phyloP scores from a whole-genome alignment of 2,113 vertebrate genomes.

The Notothenia coriiceps region DNA sequence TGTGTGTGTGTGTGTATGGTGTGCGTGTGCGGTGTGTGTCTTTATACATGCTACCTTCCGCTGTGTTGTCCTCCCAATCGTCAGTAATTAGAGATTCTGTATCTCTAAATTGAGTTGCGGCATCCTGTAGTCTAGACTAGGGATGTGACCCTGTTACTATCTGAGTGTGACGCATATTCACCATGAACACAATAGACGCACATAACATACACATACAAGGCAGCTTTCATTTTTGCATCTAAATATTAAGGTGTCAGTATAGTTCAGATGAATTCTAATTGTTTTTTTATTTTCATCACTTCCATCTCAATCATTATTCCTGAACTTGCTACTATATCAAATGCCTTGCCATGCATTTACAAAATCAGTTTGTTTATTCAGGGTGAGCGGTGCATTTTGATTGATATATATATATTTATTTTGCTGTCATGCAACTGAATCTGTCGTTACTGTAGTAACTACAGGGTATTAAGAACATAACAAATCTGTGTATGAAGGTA shows the following conservation, averaged over 20 bases:
- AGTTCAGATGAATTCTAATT: no score
- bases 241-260: no score
- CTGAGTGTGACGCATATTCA: not conserved
- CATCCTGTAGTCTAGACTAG: slow-evolving; percentile 13
- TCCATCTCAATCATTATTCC: not conserved
- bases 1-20: not conserved
- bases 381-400: not conserved
- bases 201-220: not conserved
- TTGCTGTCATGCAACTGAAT: not conserved
- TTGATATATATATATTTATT: not conserved
- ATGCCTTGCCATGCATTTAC: no score
- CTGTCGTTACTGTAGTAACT: not conserved
- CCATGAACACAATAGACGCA: not conserved
- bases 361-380: not conserved
- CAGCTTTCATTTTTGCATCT: not conserved
- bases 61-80: slow-evolving; percentile 11
- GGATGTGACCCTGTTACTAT: not conserved
- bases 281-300: no score
- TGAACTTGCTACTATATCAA: not conserved
- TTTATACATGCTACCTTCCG: slow-evolving; percentile 17
- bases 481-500: not conserved
- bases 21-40: not conserved
- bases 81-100: slow-evolving; percentile 33
- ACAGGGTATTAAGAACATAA: not conserved
- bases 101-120: slow-evolving; percentile 14